Evolutionary conservation across 2,888 invertebrate genomes (phyloP), one percentile per base, ranked within the genome.

Genomic region (Stenotaenia linearis): DNA sequence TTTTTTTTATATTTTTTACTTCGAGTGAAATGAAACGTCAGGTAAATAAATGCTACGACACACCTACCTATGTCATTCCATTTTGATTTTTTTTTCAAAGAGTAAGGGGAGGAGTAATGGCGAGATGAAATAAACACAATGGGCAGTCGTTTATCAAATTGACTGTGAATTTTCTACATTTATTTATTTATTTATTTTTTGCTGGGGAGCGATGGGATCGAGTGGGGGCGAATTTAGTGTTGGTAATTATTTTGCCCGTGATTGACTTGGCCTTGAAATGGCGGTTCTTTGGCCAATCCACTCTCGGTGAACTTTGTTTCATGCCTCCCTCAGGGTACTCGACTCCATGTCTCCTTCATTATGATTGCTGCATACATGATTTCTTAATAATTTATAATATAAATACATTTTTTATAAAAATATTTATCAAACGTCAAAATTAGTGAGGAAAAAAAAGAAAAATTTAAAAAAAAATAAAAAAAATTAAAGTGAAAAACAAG

Each of bases 161-260:
- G 69, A 69, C 69, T 69, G 69, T 69, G 69, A 69, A 69, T 69
- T 69, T 69, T 69, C 69, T 69, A 7, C 7, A 15, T 69, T 69
- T 69, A 15, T 69, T 69, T 69, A 15, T 28, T 69, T 23, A 28
- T 69, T 69, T 25, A 25, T 69, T 69, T 69, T 28, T 28, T 25
- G 32, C 12, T 9, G 25, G 6, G 10, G 69, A 28, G 25, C n/a
- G 69, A 69, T 69, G 69, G 28, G 69, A 69, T 69, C 69, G 69
- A 69, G 69, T 69, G 69, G 69, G 61, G 69, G 28, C 69, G 69
- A 69, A 69, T 69, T 25, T 69, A 12, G 69, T 69, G 69, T 69
- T 69, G 69, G 28, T 69, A 69, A 69, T 69, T 69, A 69, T 69
- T 69, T 69, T 69, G 69, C 69, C 69, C 69, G 69, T 69, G 69